Conservation (phyloP, 2,797 vertebrate species). For the Catharus ustulatus region DNA sequence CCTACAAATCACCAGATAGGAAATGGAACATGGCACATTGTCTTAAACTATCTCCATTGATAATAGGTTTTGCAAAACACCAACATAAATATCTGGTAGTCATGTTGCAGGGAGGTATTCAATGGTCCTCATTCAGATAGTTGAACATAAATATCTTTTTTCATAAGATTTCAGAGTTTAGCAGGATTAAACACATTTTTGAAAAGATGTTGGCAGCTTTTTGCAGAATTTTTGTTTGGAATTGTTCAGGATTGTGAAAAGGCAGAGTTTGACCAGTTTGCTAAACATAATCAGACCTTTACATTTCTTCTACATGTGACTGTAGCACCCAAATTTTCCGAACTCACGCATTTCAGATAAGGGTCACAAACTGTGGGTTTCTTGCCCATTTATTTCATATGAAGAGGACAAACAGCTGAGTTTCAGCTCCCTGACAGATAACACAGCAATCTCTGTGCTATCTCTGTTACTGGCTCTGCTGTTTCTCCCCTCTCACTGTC, state of each 20-base stretch:
- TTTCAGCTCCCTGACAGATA: not conserved
- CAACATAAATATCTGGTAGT: not conserved
- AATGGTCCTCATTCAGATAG: not conserved
- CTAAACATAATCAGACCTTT: not conserved
- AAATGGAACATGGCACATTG: not conserved
- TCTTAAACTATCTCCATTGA: not conserved
- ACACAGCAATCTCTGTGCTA: rapidly evolving
- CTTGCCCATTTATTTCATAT: not conserved
- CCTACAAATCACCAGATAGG: not conserved
- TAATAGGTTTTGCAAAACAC: not conserved
- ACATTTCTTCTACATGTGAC: not conserved
- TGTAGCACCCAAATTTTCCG: not conserved
- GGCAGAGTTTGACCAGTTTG: not conserved
- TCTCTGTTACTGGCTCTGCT: not conserved
- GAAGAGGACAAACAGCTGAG: not conserved
- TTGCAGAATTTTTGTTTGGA: not conserved
- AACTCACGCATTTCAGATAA: not conserved
- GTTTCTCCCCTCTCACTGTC: not conserved
- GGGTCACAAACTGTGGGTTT: not conserved
- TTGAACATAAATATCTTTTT: not conserved
- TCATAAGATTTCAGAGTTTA: not conserved
- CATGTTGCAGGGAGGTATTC: not conserved
- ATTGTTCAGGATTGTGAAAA: not conserved
- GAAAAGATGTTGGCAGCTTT: not conserved
- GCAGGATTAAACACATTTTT: not conserved